Conservation (phyloP, 2,888 invertebrate genomes). For the Pecten maximus region DNA sequence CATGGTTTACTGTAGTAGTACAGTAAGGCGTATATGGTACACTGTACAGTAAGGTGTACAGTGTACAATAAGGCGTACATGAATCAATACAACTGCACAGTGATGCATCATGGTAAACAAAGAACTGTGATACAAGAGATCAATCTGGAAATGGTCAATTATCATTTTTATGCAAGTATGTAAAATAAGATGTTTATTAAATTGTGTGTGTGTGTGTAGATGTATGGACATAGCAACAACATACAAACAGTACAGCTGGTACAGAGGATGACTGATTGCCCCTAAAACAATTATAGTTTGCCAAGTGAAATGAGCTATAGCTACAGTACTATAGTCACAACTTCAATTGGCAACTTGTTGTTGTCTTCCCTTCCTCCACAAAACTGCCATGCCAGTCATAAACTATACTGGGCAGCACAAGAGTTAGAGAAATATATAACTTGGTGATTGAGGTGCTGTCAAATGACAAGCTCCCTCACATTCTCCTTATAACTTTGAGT, state of each 20-base stretch:
- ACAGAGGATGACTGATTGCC: slow-evolving; percentile 25
- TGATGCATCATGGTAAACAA: too few relatives aligned
- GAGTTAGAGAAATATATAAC: neutral
- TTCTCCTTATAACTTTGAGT: neutral
- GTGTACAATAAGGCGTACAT: too few relatives aligned
- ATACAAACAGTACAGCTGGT: slow-evolving; percentile 10
- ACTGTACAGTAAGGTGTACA: neutral
- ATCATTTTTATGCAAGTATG: neutral
- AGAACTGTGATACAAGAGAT: too few relatives aligned
- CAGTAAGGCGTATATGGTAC: too few relatives aligned
- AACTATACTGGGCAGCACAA: neutral
- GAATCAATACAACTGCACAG: too few relatives aligned
- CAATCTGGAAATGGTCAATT: too few relatives aligned
- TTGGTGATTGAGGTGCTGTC: neutral
- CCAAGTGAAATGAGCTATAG: neutral
- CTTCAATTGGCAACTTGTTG: neutral
- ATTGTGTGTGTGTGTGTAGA: neutral
- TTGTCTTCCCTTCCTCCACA: slow-evolving; percentile 12
- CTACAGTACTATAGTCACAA: neutral
- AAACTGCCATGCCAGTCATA: neutral
- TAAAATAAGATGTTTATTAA: neutral
- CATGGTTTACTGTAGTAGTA: too few relatives aligned
- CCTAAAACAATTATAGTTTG: neutral
- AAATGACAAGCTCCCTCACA: neutral
- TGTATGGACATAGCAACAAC: neutral